These are phyloP conservation scores for Margaritifera margaritifera DNA, from an alignment of 2,888 invertebrate genomes.

Conservation along the genomic window DNA sequence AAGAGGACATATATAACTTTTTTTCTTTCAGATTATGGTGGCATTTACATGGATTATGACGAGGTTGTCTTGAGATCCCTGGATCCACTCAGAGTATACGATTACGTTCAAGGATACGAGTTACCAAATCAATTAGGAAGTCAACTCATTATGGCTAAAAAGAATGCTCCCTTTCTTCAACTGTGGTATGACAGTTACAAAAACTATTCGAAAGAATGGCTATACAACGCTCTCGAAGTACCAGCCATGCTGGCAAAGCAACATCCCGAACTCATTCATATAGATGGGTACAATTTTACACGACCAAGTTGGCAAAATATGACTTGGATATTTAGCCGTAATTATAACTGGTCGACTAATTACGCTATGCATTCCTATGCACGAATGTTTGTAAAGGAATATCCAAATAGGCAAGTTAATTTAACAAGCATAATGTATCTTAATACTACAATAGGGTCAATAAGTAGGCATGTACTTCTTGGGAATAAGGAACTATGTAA, in stretches of 20 bases:
- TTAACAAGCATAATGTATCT: conserved; percentile 4
- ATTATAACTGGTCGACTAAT: conserved; percentile 15
- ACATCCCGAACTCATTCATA: conserved; percentile 12
- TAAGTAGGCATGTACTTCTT: conserved; percentile 12
- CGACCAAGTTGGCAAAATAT: conserved; percentile 5
- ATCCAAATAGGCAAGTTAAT: conserved; percentile 3
- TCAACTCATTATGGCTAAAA: conserved; percentile 11
- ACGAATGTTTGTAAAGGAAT: background rate
- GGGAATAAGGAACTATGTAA: conserved; percentile 16
- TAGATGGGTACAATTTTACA: conserved; percentile 18
- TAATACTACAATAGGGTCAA: conserved; percentile 12
- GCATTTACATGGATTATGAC: conserved; percentile 16
- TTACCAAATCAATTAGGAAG: conserved; percentile 5
- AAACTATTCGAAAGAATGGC: conserved; percentile 10
- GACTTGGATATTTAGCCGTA: conserved; percentile 1
- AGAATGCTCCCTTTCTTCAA: conserved; percentile 12
- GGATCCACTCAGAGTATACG: conserved; percentile 8
- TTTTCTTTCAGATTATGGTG: conserved; percentile 16
- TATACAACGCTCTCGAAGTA: conserved; percentile 8
- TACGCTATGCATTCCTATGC: conserved; percentile 12
- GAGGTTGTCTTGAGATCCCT: conserved; percentile 6
- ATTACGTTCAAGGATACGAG: conserved; percentile 12
- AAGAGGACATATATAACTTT: too few species aligned
- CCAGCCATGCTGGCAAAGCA: conserved; percentile 10
- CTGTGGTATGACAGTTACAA: conserved; percentile 19